Conservation (phyloP, 2,888 invertebrate genomes). For the Ormyrus nitidulus region DNA sequence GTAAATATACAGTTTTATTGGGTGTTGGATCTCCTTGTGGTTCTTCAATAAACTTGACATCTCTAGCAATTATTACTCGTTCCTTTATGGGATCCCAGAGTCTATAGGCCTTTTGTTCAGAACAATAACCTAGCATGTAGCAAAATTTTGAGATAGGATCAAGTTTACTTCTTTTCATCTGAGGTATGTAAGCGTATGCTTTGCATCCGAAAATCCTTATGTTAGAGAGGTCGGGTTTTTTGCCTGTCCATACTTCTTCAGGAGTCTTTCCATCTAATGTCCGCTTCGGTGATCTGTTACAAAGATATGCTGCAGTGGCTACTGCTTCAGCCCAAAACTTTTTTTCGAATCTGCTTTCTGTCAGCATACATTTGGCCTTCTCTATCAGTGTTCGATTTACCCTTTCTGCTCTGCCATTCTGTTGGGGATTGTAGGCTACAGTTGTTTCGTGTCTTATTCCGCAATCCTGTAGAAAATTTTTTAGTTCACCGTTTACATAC, state of each 20-base stretch:
- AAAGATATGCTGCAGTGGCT: constrained; percentile 38
- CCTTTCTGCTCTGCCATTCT: constrained; percentile 51
- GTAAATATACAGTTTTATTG: background rate
- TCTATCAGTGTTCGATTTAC: constrained; percentile 51
- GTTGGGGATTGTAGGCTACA: constrained; percentile 45
- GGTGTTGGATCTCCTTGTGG: background rate
- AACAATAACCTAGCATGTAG: background rate
- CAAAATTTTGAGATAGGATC: background rate
- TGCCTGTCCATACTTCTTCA: constrained; percentile 42
- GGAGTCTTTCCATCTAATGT: constrained; percentile 21
- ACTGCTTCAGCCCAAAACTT: constrained; percentile 52
- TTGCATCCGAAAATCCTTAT: background rate
- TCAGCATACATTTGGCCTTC: constrained; percentile 45
- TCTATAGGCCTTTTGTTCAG: background rate
- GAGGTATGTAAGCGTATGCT: background rate
- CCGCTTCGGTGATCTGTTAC: constrained; percentile 27
- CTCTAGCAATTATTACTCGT: background rate
- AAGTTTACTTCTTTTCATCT: background rate
- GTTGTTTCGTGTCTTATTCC: constrained; percentile 56
- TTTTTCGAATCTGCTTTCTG: constrained; percentile 13
- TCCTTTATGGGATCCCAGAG: background rate
- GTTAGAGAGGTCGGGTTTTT: constrained; percentile 31
- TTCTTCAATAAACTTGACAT: background rate
- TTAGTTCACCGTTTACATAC: constrained; percentile 1
- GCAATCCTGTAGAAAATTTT: constrained; percentile 45